Base-by-base conservation (phyloP, 2,113 vertebrate species). In the Varanus komodoensis region DNA sequence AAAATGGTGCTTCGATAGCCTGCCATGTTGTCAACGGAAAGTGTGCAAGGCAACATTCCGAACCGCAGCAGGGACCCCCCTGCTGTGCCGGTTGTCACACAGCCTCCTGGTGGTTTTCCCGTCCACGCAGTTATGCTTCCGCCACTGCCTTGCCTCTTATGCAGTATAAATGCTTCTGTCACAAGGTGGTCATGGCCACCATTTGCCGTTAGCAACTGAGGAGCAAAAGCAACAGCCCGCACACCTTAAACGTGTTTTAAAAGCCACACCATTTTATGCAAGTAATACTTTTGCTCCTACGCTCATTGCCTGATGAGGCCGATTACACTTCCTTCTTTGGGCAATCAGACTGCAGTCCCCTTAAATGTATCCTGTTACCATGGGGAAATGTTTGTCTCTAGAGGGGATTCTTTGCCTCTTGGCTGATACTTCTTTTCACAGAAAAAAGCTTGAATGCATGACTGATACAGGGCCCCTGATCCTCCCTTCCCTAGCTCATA, bases 1-100 rank as follows among this genome's bases (percentile, higher is more conserved):
- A 89, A 71, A 82, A 88, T 78, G 27, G 50, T 82, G 89, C 87
- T 87, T 64, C 74, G 69, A 29, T 86, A 78, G 52, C 17, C 23
- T 86, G 1, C n/a, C 44, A 34, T 48, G 77, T 79, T 78, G 64
- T 32, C 44, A 93, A 29, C 50, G 82, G 38, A 1, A 82, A 5
- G 27, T 61, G 25, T 54, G 32, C 54, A 57, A 81, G 61, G 11
- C n/a, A 21, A 81, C 17, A 50, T 54, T 91, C 52, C 48, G 67
- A 64, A 34, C 8, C 48, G 19, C 38, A 80, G 75, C n/a, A 73
- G 61, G 27, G 19, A 38, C 50, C 14, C 8, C 57, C 77, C 14
- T 52, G 19, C 32, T 61, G n/a, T 34, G 80, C 38, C 71, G 19
- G 64, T 0, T 77, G 8, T 15, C 48, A 50, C 14, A 78, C 32